Conservation (phyloP, 2,797 vertebrate genomes). For the Cuniculus paca region DNA sequence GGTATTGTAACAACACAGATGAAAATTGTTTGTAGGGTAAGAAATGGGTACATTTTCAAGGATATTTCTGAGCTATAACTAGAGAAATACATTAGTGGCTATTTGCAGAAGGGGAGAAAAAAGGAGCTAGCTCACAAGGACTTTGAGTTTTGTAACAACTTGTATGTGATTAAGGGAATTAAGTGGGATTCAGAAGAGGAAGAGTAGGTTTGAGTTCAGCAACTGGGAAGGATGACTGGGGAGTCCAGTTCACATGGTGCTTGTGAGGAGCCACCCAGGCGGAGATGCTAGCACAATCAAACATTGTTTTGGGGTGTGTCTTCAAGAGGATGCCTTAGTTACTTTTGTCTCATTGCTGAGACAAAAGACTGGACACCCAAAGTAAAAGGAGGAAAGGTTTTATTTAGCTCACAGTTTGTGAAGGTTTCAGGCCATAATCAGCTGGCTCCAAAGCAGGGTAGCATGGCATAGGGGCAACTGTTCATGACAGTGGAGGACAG, state of each 20-base stretch:
- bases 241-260: fast-evolving
- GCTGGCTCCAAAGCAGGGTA: neutral
- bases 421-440: neutral
- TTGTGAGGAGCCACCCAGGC: neutral
- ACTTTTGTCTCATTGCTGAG: too few species aligned
- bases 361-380: too few species aligned
- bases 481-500: neutral
- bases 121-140: neutral
- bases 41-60: neutral
- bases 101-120: neutral
- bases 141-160: neutral
- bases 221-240: neutral
- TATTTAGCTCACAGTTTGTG: neutral
- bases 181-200: neutral
- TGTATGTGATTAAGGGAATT: neutral
- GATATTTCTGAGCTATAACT: neutral
- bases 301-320: neutral
- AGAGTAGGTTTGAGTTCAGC: neutral
- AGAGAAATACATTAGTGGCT: neutral
- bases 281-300: neutral
- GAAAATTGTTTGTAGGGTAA: neutral
- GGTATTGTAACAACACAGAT: neutral
- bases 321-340: neutral
- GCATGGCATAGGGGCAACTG: neutral
- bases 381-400: neutral